Evolutionary conservation across 1,140 invertebrate species (phyloP), one percentile per base, ranked within the genome.

Genomic region (Oryctes rhinoceros): DNA sequence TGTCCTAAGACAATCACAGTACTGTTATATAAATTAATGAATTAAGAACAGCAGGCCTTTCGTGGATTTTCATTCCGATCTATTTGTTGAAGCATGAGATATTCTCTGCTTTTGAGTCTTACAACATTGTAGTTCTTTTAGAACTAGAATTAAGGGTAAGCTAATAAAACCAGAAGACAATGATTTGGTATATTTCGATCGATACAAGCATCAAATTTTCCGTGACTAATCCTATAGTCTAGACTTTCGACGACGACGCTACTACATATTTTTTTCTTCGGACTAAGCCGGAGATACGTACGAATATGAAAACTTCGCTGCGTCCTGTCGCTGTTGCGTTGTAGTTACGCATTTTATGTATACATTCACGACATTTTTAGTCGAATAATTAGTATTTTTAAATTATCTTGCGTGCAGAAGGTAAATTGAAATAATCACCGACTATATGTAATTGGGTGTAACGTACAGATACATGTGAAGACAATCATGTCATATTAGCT

Each of bases 401-500:
- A 80, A 76, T 59, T 48, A 78, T 80, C 78, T 85, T 85, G 83
- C 84, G 84, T 84, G 82, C 80, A 71, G 80, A 82, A 83, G 77
- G 80, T 82, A 84, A 85, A 85, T 82, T 81, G 80, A 84, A 81
- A 85, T 83, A 85, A 84, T 85, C 80, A 80, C 81, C 79, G 79
- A 44, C 80, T 76, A 79, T 80, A 82, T 83, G 82, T 84, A 85
- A 85, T 85, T 85, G 82, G 82, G 79, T 81, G 80, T 83, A 82
- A 83, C 81, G 80, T 84, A 84, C 82, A 80, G 82, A 83, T 82
- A 80, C 81, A 82, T 82, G 24, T 24, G 80, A 78, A 84, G 81
- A 84, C 82, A 83, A 83, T 85, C 84, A 85, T 84, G 84, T 85
- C 84, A 84, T 85, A 85, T 85, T 85, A 85, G 84, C 78, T 78